phyloP scores from a whole-genome alignment of 2,113 vertebrate species.

The Pardalotus punctatus region DNA sequence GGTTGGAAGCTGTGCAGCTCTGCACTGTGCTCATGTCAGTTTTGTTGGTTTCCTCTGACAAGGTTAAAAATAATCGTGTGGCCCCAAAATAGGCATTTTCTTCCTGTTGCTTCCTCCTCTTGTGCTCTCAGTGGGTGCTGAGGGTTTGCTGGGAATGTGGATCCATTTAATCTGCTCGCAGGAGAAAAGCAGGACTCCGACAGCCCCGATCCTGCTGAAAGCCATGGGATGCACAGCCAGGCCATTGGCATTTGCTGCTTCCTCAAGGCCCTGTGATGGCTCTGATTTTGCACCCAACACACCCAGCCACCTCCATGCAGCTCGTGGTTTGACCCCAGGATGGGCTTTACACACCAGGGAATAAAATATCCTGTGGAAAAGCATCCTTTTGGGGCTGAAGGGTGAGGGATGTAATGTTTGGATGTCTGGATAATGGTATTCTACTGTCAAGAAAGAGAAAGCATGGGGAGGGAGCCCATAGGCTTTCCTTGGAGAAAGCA shows the following conservation, averaged over 20 bases:
- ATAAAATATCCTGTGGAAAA: neutral
- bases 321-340: accelerated
- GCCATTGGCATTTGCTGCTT: neutral
- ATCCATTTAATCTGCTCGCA: neutral
- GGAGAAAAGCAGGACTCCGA: neutral
- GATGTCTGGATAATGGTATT: neutral
- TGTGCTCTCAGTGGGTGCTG: neutral
- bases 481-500: neutral
- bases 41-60: neutral
- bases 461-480: neutral
- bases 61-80: neutral
- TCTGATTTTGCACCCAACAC: neutral
- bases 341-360: neutral
- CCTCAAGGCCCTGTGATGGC: neutral
- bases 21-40: neutral
- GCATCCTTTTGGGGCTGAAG: neutral
- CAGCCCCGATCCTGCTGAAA: neutral
- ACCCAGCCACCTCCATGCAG: neutral
- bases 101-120: neutral
- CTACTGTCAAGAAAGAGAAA: neutral
- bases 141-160: neutral
- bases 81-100: neutral
- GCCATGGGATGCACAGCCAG: neutral
- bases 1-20: neutral
- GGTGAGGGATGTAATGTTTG: neutral